Conservation (phyloP, 2,888 invertebrate genomes). For the Lycaena phlaeas region DNA sequence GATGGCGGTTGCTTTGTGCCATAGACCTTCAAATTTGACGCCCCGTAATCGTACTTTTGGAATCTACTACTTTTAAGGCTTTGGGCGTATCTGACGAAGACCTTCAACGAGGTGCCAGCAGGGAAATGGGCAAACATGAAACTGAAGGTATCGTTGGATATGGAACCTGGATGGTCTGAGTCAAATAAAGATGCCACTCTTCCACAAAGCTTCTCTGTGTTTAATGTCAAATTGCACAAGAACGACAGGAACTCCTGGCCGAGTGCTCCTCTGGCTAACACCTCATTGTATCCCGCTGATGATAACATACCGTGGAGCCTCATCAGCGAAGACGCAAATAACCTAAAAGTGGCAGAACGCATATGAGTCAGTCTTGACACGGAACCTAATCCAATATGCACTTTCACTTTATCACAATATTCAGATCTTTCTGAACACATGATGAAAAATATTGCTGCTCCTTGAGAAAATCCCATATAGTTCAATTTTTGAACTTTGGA, state of each 20-base stretch:
- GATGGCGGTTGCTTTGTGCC: constrained; percentile 26
- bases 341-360: background rate
- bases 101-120: constrained; percentile 32
- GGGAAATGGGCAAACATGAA: constrained; percentile 30
- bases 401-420: constrained; percentile 67
- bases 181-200: background rate
- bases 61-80: constrained; percentile 24
- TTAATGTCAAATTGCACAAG: background rate
- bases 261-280: background rate
- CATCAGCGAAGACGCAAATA: background rate
- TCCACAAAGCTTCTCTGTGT: background rate
- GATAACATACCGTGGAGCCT: background rate
- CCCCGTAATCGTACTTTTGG: constrained; percentile 33
- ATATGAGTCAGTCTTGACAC: constrained; percentile 13
- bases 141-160: constrained; percentile 12
- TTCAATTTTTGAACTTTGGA: constrained; percentile 67
- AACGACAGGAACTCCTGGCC: background rate
- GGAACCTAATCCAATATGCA: constrained; percentile 69
- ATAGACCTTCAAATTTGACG: constrained; percentile 28
- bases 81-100: constrained; percentile 31
- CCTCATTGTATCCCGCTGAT: background rate
- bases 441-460: constrained; percentile 68
- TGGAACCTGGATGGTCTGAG: constrained; percentile 10
- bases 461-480: constrained; percentile 79
- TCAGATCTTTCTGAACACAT: constrained; percentile 60